Conservation (phyloP, 2,797 vertebrate species). For the Dendrocincla tyrannina region DNA sequence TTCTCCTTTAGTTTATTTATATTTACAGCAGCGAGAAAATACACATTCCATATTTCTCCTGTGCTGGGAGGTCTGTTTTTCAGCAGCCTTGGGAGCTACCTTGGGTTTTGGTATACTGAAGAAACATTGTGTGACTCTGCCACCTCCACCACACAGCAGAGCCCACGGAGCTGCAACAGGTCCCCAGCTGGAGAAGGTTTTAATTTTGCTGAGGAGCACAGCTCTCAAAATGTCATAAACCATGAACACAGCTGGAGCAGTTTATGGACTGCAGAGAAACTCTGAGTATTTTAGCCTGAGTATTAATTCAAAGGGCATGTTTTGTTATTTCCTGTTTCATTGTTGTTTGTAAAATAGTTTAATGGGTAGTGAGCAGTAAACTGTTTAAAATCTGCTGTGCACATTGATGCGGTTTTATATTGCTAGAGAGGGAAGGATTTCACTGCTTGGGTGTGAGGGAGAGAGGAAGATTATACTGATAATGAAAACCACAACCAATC, state of each 20-base stretch:
- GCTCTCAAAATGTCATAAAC: conserved; percentile 59
- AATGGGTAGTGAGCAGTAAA: conserved; percentile 56
- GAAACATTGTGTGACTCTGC: background rate
- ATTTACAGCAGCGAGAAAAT: background rate
- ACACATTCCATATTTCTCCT: background rate
- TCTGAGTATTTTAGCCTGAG: conserved; percentile 52
- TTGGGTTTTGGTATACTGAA: background rate
- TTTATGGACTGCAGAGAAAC: conserved; percentile 70
- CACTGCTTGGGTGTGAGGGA: conserved; percentile 19
- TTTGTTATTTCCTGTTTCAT: conserved; percentile 73
- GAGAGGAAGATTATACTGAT: conserved; percentile 48
- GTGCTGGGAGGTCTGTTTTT: background rate
- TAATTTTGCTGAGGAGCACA: conserved; percentile 48
- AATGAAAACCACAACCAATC: conserved; percentile 58
- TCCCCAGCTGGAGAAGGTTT: conserved; percentile 30
- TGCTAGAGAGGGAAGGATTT: conserved; percentile 21
- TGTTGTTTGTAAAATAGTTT: conserved; percentile 71
- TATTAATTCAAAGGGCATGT: conserved; percentile 67
- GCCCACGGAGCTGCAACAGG: background rate
- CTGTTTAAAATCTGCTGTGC: conserved; percentile 54
- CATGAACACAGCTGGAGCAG: conserved; percentile 66
- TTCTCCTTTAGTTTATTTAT: background rate
- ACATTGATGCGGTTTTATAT: conserved; percentile 12
- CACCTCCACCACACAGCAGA: accelerated
- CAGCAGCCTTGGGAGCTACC: background rate